phyloP scores from a whole-genome alignment of 2,888 invertebrate genomes.

The Agrochola litura region DNA sequence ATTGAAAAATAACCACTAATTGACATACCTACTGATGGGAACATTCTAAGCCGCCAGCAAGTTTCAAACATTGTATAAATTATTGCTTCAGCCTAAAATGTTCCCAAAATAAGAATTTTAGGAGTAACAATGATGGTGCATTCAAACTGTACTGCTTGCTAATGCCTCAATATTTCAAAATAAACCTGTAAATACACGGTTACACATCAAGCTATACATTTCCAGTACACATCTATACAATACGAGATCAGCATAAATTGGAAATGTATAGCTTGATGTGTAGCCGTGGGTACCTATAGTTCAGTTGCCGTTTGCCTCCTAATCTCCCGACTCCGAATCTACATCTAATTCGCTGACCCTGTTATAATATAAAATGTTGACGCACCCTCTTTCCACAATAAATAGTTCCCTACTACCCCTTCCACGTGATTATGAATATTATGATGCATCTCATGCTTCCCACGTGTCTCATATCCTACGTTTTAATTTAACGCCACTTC shows the following conservation, averaged over 20 bases:
- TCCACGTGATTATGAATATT: neutral
- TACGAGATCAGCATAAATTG: no score
- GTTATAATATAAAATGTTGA: neutral
- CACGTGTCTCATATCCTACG: conserved; percentile 10
- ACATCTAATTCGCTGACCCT: neutral
- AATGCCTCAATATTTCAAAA: neutral
- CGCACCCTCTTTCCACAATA: neutral
- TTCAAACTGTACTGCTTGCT: neutral
- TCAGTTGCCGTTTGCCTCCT: neutral
- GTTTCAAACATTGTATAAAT: neutral
- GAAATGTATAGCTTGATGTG: no score
- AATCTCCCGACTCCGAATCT: neutral
- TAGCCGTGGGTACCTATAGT: no score
- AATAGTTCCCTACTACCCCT: no score
- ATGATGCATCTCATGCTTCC: neutral
- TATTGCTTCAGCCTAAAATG: no score
- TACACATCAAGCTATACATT: no score
- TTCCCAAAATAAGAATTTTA: neutral
- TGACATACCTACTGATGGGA: neutral
- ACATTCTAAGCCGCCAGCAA: neutral
- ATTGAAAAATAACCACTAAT: neutral
- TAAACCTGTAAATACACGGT: neutral
- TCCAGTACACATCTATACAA: no score
- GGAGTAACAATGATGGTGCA: neutral
- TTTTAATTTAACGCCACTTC: conserved; percentile 55